phyloP scores from a whole-genome alignment of 2,888 invertebrate species.

The Cosmia pyralina region DNA sequence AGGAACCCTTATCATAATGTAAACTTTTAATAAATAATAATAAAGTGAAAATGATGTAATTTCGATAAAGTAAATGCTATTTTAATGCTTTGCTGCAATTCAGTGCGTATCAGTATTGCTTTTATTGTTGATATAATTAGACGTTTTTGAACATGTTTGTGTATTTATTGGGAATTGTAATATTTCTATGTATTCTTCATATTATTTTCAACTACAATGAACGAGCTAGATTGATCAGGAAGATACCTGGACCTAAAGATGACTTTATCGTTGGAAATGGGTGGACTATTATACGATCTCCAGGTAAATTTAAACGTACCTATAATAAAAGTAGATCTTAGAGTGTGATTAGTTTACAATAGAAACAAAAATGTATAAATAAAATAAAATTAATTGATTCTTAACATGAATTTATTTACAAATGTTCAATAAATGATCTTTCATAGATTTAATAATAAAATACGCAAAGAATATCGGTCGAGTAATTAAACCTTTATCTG shows the following conservation, averaged over 20 bases:
- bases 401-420: too few relatives aligned
- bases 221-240: conserved; percentile 69
- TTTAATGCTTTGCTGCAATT: neutral
- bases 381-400: neutral
- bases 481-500: neutral
- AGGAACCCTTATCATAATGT: conserved; percentile 10
- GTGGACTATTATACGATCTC: conserved; percentile 62
- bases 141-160: conserved; percentile 64
- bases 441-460: neutral
- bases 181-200: conserved; percentile 68
- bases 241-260: conserved; percentile 73
- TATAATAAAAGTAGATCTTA: neutral
- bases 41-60: neutral
- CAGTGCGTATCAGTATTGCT: conserved; percentile 32
- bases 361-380: neutral
- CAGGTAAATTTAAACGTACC: conserved; percentile 67
- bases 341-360: neutral
- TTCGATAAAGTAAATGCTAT: conserved; percentile 10
- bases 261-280: conserved; percentile 73
- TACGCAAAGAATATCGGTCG: neutral
- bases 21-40: neutral
- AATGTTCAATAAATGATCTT: neutral
- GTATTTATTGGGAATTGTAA: conserved; percentile 56
- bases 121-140: neutral
- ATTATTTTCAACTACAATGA: conserved; percentile 71